These are phyloP conservation scores for Amblyraja radiata DNA, from an alignment of 2,797 vertebrate species.

Conservation along the genomic window DNA sequence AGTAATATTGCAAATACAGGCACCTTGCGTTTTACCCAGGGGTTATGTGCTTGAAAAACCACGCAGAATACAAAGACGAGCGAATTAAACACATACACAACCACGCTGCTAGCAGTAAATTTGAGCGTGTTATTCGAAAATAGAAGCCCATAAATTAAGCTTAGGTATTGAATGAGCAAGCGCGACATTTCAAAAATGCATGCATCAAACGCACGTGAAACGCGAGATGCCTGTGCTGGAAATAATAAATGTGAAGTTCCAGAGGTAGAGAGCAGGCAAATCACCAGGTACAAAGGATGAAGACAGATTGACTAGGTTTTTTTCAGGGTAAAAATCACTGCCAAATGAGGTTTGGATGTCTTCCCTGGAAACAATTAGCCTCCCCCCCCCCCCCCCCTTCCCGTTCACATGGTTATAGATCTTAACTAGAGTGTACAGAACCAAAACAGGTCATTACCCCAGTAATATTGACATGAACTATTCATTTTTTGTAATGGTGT, in stretches of 20 bases:
- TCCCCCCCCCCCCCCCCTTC: too few relatives aligned
- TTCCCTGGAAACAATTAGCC: background rate
- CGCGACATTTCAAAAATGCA: too few relatives aligned
- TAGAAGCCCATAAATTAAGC: too few relatives aligned
- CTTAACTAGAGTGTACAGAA: too few relatives aligned
- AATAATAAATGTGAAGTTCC: background rate
- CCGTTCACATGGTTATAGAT: background rate
- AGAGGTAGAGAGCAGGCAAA: background rate
- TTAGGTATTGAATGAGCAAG: too few relatives aligned
- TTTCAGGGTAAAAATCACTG: background rate
- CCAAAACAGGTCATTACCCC: background rate
- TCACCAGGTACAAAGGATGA: background rate
- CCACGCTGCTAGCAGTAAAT: too few relatives aligned
- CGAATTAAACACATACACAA: too few relatives aligned
- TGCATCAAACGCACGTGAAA: too few relatives aligned
- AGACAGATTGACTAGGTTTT: background rate
- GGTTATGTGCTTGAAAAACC: too few relatives aligned
- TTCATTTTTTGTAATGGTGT: background rate
- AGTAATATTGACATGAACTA: background rate
- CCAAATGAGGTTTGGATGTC: background rate
- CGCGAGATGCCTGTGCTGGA: background rate
- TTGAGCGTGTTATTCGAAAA: too few relatives aligned
- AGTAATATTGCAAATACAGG: background rate
- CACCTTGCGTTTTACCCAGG: background rate
- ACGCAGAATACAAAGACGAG: too few relatives aligned